Percentiles rank a stretch among this genome's conserved stretches.
Conservation (phyloP, 2,797 vertebrate species). For the Moxostoma hubbsi region DNA sequence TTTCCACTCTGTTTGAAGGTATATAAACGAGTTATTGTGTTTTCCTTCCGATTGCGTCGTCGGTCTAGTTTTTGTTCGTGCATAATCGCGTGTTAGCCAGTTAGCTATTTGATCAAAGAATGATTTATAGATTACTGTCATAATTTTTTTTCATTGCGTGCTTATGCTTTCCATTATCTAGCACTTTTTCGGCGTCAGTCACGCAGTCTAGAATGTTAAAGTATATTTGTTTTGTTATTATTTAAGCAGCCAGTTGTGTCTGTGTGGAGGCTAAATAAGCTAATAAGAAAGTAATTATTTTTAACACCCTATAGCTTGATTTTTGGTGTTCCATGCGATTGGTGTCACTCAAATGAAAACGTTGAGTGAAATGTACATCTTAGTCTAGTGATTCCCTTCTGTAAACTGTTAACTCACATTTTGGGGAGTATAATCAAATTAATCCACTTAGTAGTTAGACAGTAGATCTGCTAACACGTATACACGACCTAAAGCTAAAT, state of each 20-base stretch:
- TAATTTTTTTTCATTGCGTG: neutral
- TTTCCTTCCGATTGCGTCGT: neutral
- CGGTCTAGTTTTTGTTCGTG: constrained; percentile 32
- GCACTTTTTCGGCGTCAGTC: too few species aligned
- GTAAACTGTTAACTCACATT: neutral
- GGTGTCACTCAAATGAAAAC: neutral
- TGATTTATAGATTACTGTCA: neutral
- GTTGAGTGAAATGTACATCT: neutral
- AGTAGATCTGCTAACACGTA: neutral
- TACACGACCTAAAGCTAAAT: constrained; percentile 2
- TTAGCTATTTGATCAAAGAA: constrained; percentile 36
- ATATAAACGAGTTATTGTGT: neutral
- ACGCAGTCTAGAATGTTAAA: neutral
- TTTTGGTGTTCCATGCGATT: neutral
- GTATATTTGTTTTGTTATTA: constrained; percentile 26
- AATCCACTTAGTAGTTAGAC: constrained; percentile 9
- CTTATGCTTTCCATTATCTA: too few species aligned
- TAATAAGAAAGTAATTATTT: too few species aligned
- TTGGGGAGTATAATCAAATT: constrained; percentile 26
- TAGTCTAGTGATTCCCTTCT: neutral
- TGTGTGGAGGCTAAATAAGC: neutral
- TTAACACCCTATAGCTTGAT: neutral
- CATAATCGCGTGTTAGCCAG: constrained; percentile 45
- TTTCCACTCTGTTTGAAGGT: neutral
- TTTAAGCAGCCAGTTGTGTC: constrained; percentile 47